Percentiles rank a stretch among this genome's conserved stretches.
These are phyloP conservation scores for Chalcosyrphus nemorum DNA, from an alignment of 2,888 invertebrate genomes.

Conservation along the genomic window DNA sequence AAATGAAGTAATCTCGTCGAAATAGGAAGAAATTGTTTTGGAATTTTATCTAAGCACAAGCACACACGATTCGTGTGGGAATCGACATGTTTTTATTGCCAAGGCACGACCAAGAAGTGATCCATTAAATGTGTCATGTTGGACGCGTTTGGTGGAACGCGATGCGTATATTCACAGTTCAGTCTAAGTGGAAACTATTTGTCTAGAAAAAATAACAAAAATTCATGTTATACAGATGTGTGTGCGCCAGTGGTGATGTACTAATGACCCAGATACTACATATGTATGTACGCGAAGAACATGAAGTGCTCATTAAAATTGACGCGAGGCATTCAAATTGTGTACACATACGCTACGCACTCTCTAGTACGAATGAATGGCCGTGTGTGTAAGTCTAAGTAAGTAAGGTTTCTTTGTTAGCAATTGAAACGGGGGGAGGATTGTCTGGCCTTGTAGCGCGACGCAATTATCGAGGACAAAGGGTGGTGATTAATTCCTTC, in stretches of 20 bases:
- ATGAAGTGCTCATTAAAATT: not conserved
- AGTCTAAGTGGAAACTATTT: not conserved
- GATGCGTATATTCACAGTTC: not conserved
- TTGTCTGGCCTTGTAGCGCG: not conserved
- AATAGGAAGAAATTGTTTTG: not conserved
- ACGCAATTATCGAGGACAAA: too few species aligned
- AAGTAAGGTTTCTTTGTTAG: slow-evolving; percentile 4
- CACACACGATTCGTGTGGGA: not conserved
- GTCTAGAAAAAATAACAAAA: not conserved
- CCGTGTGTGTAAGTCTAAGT: not conserved
- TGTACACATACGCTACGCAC: not conserved
- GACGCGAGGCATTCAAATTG: not conserved
- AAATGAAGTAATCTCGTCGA: not conserved
- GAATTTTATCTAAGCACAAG: not conserved
- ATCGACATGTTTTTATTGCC: slow-evolving; percentile 15
- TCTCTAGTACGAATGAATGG: not conserved
- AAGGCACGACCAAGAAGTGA: slow-evolving; percentile 20
- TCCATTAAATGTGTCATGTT: slow-evolving; percentile 10
- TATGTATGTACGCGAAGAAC: not conserved
- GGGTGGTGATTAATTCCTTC: too few species aligned
- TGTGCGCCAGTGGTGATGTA: not conserved
- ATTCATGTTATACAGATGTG: slow-evolving; percentile 6
- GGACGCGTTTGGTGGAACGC: not conserved
- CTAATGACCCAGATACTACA: slow-evolving; percentile 27
- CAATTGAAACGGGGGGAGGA: not conserved